Conservation (phyloP, 2,113 vertebrate species). For the Salvelinus sp. region DNA sequence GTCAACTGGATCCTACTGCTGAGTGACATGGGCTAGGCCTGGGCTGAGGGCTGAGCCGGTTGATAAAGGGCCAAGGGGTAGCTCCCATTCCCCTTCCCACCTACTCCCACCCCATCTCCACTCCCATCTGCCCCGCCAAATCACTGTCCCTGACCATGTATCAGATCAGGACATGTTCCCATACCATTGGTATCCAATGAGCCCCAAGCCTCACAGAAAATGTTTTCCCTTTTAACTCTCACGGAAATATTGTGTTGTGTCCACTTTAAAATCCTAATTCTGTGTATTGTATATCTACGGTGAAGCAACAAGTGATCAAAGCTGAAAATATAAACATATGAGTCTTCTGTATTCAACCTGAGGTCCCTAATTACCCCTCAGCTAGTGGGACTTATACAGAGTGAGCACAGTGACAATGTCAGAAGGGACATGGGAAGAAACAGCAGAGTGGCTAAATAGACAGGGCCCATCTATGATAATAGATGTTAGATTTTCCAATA, state of each 20-base stretch:
- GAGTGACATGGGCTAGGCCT: constrained; percentile 57
- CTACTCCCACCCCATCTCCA: constrained; percentile 29
- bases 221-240: not conserved
- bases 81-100: constrained; percentile 24
- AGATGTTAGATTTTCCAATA: constrained; percentile 40
- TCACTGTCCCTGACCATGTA: not conserved
- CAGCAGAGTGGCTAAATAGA: constrained; percentile 18
- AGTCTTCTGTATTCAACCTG: not conserved
- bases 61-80: constrained; percentile 18
- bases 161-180: not conserved
- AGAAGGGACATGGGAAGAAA: constrained; percentile 17
- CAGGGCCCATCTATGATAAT: constrained; percentile 39
- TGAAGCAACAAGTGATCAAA: too few relatives aligned
- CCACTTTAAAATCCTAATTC: too few relatives aligned
- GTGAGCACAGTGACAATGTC: constrained; percentile 17
- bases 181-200: not conserved
- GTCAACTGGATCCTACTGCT: constrained; percentile 70
- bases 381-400: not conserved
- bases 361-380: not conserved
- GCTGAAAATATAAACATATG: too few relatives aligned
- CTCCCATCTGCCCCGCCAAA: constrained; percentile 33
- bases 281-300: too few relatives aligned
- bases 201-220: not conserved
- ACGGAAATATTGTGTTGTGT: too few relatives aligned
- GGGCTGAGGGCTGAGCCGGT: constrained; percentile 32